Evolutionary conservation across 2,888 invertebrate species (phyloP).

Genomic region (Sinotaia quadrata): DNA sequence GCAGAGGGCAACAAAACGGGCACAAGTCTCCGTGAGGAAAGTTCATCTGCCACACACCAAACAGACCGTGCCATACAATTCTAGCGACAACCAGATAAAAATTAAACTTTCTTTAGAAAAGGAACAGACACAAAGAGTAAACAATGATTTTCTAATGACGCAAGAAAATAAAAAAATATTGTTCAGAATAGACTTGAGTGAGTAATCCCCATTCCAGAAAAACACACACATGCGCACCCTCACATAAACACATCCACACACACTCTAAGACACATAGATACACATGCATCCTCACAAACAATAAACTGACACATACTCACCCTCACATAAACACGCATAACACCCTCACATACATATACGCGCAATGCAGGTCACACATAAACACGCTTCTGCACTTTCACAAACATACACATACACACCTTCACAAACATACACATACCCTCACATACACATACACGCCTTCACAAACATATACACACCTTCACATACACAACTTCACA

Average conservation of each 20-base stretch:
- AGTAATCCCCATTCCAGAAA: background rate
- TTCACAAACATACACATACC: background rate
- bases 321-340: background rate
- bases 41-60: conserved; percentile 7
- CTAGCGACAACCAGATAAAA: conserved; percentile 16
- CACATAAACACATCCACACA: conserved; percentile 8
- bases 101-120: conserved; percentile 5
- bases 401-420: background rate
- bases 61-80: conserved; percentile 3
- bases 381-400: background rate
- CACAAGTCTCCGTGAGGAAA: conserved; percentile 15
- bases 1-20: no score
- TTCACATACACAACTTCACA: background rate
- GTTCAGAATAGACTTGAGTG: no score
- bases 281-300: conserved; percentile 3
- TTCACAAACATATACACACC: background rate
- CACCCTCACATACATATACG: background rate
- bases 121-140: no score
- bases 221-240: conserved; percentile 1
- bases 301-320: background rate
- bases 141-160: no score
- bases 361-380: background rate
- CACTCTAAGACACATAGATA: background rate
- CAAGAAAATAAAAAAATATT: no score
- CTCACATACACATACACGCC: background rate